phyloP scores from a whole-genome alignment of 2,113 vertebrate species.

The Rynchops niger region DNA sequence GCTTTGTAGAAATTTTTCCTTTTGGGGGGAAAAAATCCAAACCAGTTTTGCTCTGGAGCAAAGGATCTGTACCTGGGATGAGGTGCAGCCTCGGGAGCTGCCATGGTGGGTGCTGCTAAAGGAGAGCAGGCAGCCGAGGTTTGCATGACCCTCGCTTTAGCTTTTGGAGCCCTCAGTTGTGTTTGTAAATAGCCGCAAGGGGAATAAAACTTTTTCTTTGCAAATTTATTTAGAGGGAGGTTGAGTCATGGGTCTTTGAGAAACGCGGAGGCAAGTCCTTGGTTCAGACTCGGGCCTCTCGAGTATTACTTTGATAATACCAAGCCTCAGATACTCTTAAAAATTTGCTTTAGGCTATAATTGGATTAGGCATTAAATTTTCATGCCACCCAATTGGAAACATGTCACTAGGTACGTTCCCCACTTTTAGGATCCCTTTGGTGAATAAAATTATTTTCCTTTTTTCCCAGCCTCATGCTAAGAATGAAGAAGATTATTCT shows the following conservation, averaged over 20 bases:
- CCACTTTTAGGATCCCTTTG: background rate
- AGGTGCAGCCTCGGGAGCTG: background rate
- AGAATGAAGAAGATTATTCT: background rate
- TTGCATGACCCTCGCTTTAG: background rate
- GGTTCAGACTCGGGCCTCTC: background rate
- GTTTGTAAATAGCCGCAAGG: background rate
- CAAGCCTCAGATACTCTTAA: background rate
- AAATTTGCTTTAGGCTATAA: background rate
- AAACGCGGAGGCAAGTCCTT: background rate
- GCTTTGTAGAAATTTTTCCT: background rate
- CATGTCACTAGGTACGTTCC: background rate
- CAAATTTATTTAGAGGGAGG: no score
- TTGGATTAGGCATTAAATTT: background rate
- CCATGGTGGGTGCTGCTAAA: rapidly evolving
- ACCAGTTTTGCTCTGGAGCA: background rate
- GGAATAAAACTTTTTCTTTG: background rate
- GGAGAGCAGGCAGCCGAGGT: background rate
- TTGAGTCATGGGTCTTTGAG: background rate
- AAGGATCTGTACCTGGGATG: no score
- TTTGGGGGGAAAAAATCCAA: background rate
- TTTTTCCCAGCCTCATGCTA: background rate
- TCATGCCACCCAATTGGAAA: background rate
- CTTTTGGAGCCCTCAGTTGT: background rate
- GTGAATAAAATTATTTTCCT: background rate
- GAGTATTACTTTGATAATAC: background rate